A percentile compares a stretch with the other conserved stretches of the same genome.
phyloP scores from a whole-genome alignment of 2,113 vertebrate species.

The Rallus limicola region DNA sequence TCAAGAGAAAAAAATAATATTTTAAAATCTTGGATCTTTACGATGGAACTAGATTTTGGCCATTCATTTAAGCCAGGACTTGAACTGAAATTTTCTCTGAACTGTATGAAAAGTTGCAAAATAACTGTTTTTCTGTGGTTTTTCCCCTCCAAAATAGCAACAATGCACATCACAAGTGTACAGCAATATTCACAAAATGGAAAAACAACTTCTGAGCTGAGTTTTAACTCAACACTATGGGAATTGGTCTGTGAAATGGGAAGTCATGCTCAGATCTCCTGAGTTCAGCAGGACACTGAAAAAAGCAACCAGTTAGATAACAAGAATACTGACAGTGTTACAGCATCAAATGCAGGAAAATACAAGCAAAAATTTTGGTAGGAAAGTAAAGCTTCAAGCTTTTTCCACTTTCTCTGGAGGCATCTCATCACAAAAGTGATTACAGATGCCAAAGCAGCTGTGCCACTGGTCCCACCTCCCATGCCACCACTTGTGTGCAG shows the following conservation, averaged over 20 bases:
- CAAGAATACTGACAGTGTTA: background rate
- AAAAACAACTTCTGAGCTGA: background rate
- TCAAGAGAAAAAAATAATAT: background rate
- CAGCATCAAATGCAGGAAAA: background rate
- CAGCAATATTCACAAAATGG: background rate
- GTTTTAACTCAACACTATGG: background rate
- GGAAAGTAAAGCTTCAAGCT: background rate
- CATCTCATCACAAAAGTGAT: background rate
- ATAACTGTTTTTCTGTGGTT: background rate
- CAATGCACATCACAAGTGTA: background rate
- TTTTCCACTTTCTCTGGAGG: background rate
- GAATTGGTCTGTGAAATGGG: background rate
- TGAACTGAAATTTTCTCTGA: background rate
- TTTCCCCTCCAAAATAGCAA: background rate
- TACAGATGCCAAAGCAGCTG: background rate
- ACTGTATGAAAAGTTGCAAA: background rate
- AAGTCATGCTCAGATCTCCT: background rate
- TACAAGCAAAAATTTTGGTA: fast-evolving
- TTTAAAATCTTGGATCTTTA: background rate
- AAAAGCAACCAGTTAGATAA: background rate
- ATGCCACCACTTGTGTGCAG: background rate
- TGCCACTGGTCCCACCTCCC: background rate
- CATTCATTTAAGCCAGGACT: background rate
- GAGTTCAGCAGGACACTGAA: background rate
- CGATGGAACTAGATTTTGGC: background rate